phyloP scores from a whole-genome alignment of 2,888 invertebrate species.

The Athalia circularis region DNA sequence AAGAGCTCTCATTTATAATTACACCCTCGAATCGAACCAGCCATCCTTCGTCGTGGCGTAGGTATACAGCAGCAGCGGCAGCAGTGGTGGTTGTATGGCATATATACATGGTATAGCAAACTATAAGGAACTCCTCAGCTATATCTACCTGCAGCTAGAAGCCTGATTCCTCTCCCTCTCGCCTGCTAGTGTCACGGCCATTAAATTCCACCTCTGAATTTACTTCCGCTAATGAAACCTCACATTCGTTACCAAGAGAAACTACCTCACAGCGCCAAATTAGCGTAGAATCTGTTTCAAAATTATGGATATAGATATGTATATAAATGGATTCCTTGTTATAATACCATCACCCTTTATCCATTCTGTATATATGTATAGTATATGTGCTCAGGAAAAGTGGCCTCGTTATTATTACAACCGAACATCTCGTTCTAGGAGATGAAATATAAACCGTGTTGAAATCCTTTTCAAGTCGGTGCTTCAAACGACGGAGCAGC shows the following conservation, averaged over 20 bases:
- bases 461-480: too few species aligned
- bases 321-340: background rate
- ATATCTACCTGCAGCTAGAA: background rate
- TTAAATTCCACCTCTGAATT: conserved; percentile 57
- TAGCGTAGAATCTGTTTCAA: conserved; percentile 35
- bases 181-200: conserved; percentile 43
- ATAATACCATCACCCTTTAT: background rate
- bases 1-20: conserved; percentile 43
- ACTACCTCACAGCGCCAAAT: conserved; percentile 19
- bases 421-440: too few species aligned
- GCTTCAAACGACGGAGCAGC: too few species aligned
- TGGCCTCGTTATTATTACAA: too few species aligned
- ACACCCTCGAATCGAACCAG: conserved; percentile 42
- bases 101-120: too few species aligned
- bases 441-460: too few species aligned
- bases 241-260: conserved; percentile 53
- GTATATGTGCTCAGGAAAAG: too few species aligned
- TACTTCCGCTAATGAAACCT: conserved; percentile 60
- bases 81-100: too few species aligned
- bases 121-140: conserved; percentile 25
- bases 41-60: conserved; percentile 3
- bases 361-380: background rate
- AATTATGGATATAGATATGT: background rate
- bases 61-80: too few species aligned
- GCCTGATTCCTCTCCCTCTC: background rate